A percentile compares a stretch with the other conserved stretches of the same genome.
Evolutionary conservation across 2,888 invertebrate species (phyloP).

Genomic region (Hydraecia micacea): DNA sequence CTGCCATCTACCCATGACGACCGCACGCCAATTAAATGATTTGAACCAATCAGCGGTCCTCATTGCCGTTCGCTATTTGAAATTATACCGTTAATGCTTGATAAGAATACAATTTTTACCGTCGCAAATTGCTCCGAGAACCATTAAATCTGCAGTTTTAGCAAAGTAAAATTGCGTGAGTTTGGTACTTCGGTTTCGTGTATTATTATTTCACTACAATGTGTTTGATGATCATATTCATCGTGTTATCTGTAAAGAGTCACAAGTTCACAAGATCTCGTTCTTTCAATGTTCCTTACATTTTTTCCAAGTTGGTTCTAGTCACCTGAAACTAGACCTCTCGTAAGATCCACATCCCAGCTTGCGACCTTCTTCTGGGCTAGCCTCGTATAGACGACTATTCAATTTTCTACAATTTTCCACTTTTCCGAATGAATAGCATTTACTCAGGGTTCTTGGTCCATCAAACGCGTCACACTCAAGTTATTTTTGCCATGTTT

Average conservation of each 20-base stretch:
- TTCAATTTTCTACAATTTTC: background rate
- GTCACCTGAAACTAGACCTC: background rate
- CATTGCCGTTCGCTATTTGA: conserved; percentile 56
- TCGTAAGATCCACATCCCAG: background rate
- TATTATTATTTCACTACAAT: background rate
- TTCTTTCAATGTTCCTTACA: rapidly evolving
- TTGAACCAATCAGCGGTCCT: conserved; percentile 59
- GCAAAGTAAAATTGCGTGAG: background rate
- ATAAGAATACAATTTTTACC: conserved; percentile 61
- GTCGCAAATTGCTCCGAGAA: conserved; percentile 51
- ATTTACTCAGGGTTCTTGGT: too few species aligned
- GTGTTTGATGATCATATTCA: background rate
- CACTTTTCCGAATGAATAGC: background rate
- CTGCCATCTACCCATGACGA: conserved; percentile 48
- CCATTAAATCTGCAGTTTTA: conserved; percentile 51
- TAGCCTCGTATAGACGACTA: background rate
- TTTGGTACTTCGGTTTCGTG: background rate
- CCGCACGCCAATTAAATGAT: conserved; percentile 62
- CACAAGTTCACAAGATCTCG: background rate
- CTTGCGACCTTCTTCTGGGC: background rate
- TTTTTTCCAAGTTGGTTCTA: background rate
- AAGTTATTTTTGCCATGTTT: background rate
- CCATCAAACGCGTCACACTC: background rate
- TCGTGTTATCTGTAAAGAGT: background rate
- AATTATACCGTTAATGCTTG: conserved; percentile 59